Base-by-base conservation (phyloP, 2,888 invertebrate species). In the Pandemis heparana region DNA sequence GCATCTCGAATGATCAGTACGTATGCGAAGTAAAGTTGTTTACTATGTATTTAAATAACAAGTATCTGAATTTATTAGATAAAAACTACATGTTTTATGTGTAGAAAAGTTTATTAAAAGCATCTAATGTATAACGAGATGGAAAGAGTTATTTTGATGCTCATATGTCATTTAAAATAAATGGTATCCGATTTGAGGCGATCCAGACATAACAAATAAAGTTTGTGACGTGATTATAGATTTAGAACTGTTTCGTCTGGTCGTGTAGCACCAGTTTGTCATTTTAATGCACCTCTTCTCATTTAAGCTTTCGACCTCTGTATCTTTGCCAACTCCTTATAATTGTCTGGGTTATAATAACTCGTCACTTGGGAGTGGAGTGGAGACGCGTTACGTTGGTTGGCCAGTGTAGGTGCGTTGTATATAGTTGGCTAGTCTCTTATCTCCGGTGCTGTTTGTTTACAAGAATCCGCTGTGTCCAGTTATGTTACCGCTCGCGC, bases 381-480 rank as follows among this genome's bases (percentile, higher is more conserved):
- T 81, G 77, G 78, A 79, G 78, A 79, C 76, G 53, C 18, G 10
- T 62, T 10, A 74, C 75, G 79, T 82, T 78, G 83, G 83, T 84
- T 79, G 73, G 79, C 80, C 77, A 74, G 79, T 83, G 80, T 78
- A 80, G 82, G 62, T 43, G 43, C 59, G 82, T 53, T 53, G 53
- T 53, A n/a, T n/a, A n/a, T n/a, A 18, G 53, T 85, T 87, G 87
- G 85, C 85, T 86, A 87, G 80, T 83, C 80, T 84, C 80, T 87
- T 87, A 86, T 87, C 87, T 84, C 80, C 76, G 79, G 81, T 81
- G 77, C 80, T 87, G 85, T 89, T 89, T 90, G 87, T 91, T 89
- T 89, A 89, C 87, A 85, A 85, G 78, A 78, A 82, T 80, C 82
- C 79, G 83, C 78, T 80, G 79, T 84, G 82, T 83, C 81, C 80